A percentile compares a stretch with the other conserved stretches of the same genome.
phyloP scores from a whole-genome alignment of 2,797 vertebrate species.

The Triplophysa yarkandensis region DNA sequence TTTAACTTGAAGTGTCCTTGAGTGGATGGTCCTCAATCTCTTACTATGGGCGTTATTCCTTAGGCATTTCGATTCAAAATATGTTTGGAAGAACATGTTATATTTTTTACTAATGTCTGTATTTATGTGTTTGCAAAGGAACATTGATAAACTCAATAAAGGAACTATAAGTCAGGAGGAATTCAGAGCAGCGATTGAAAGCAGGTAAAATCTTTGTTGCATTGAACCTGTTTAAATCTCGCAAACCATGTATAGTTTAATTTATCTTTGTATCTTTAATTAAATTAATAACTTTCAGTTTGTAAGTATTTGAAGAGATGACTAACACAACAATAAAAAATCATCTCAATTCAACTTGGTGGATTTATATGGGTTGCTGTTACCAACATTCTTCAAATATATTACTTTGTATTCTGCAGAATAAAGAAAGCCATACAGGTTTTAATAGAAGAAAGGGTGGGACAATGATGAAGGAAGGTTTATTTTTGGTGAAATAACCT shows the following conservation, averaged over 20 bases:
- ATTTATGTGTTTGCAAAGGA: conserved; percentile 53
- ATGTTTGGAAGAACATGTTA: conserved; percentile 57
- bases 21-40: conserved; percentile 5
- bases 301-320: not conserved
- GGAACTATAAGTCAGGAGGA: conserved; percentile 59
- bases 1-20: not conserved
- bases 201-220: conserved; percentile 44
- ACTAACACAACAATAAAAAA: too few species aligned
- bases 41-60: not conserved
- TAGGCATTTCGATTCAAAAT: not conserved
- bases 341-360: too few species aligned
- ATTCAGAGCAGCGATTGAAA: conserved; percentile 59
- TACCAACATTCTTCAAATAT: too few species aligned
- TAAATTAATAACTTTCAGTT: not conserved
- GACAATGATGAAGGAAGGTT: too few species aligned
- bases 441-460: too few species aligned
- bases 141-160: conserved; percentile 60
- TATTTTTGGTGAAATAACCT: too few species aligned
- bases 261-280: not conserved
- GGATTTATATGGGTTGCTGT: too few species aligned
- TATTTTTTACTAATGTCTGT: conserved; percentile 62
- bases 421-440: too few species aligned
- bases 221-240: not conserved
- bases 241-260: not conserved
- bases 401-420: too few species aligned